These are phyloP conservation scores for Meloidogyne hapla DNA, from an alignment of 1,140 invertebrate genomes.

Conservation along the genomic window DNA sequence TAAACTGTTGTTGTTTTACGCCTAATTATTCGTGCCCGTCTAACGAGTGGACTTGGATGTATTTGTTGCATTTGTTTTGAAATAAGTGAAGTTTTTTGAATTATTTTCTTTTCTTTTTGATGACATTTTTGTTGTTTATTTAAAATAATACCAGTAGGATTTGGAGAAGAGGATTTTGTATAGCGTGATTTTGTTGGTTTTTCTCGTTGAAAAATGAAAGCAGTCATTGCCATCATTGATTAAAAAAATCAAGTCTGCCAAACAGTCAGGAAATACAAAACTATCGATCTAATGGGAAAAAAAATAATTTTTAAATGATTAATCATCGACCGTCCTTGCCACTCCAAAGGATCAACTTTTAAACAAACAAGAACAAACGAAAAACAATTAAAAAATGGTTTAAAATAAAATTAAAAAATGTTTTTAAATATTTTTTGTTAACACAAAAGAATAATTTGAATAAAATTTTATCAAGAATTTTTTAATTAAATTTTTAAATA, in stretches of 20 bases:
- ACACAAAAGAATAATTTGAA: not conserved
- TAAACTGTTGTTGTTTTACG: constrained; percentile 47
- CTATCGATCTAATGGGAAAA: too few species aligned
- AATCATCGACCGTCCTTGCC: too few species aligned
- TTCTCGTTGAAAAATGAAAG: constrained; percentile 1
- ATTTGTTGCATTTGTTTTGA: constrained; percentile 25
- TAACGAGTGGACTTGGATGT: constrained; percentile 29
- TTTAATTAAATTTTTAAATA: not conserved
- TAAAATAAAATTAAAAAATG: not conserved
- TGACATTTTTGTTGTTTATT: not conserved
- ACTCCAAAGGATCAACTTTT: not conserved
- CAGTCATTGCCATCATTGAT: not conserved
- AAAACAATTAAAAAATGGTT: not conserved
- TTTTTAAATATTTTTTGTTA: not conserved
- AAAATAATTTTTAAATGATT: too few species aligned
- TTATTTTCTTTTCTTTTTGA: not conserved
- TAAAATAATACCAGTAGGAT: not conserved
- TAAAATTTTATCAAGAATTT: not conserved
- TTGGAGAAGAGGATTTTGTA: not conserved
- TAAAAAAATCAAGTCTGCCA: too few species aligned
- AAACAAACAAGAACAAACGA: not conserved
- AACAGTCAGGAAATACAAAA: not conserved
- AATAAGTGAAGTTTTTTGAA: constrained; percentile 5
- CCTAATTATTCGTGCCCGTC: constrained; percentile 44
- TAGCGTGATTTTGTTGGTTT: not conserved